A percentile compares a stretch with the other conserved stretches of the same genome.
Conservation (phyloP, 2,113 vertebrate species). For the Speoplatyrhinus poulsoni region DNA sequence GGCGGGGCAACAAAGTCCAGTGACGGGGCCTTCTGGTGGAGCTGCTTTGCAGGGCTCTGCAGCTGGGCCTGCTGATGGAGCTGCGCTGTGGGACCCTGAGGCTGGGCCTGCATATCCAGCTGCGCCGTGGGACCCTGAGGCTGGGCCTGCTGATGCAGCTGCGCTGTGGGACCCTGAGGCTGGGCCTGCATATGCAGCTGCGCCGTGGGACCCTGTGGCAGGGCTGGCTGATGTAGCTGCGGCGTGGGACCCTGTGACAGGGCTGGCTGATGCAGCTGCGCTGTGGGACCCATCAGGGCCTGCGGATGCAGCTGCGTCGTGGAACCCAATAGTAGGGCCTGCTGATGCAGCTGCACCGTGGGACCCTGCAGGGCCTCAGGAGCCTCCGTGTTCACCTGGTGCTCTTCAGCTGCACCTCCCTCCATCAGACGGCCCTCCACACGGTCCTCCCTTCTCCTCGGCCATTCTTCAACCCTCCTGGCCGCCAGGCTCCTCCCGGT, state of each 20-base stretch:
- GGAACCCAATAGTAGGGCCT: neutral
- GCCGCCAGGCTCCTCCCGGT: conserved; percentile 20
- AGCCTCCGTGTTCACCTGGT: conserved; percentile 72
- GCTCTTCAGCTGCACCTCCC: conserved; percentile 48
- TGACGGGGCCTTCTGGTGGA: too few species aligned
- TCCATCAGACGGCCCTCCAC: conserved; percentile 18
- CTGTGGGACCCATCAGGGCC: neutral
- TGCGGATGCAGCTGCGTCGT: neutral
- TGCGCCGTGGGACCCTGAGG: neutral
- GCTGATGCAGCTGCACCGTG: neutral
- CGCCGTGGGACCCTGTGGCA: neutral
- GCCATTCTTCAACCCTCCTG: conserved; percentile 33
- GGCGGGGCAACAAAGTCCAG: neutral
- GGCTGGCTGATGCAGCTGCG: conserved; percentile 71
- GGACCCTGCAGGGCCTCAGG: conserved; percentile 41
- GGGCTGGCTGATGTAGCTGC: conserved; percentile 38
- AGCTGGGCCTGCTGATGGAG: neutral
- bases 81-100: neutral
- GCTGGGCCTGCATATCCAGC: neutral
- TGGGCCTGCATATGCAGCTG: neutral
- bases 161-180: neutral
- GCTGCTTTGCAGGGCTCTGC: neutral
- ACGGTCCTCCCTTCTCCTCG: neutral
- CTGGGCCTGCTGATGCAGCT: neutral
- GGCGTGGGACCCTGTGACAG: conserved; percentile 4